Conservation (phyloP, 1,140 invertebrate genomes). For the Argopecten irradians region DNA sequence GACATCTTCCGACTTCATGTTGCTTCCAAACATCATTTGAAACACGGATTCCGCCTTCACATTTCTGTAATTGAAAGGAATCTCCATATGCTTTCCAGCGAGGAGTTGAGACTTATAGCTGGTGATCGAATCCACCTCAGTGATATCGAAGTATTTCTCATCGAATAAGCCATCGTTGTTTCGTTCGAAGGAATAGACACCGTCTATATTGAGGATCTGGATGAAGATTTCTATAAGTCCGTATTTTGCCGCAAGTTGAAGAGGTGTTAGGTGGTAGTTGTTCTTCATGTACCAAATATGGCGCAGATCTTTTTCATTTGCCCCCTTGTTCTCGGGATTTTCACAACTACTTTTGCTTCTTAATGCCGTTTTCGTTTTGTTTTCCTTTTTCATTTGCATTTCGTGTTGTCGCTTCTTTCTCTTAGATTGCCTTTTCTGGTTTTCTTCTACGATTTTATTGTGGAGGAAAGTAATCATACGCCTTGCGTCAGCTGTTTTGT, state of each 20-base stretch:
- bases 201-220: slow-evolving; percentile 58
- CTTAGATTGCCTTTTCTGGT: slow-evolving; percentile 18
- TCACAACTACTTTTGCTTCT: background rate
- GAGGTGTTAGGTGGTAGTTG: slow-evolving; percentile 49
- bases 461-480: slow-evolving; percentile 51
- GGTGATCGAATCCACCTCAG: slow-evolving; percentile 53
- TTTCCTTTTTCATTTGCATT: background rate
- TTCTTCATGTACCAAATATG: slow-evolving; percentile 63
- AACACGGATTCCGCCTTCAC: background rate
- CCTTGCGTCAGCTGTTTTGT: slow-evolving; percentile 51
- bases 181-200: slow-evolving; percentile 54
- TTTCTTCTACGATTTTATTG: slow-evolving; percentile 14
- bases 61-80: background rate
- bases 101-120: slow-evolving; percentile 24
- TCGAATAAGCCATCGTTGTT: slow-evolving; percentile 59
- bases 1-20: background rate
- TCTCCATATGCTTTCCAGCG: background rate
- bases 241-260: slow-evolving; percentile 57
- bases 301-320: slow-evolving; percentile 28
- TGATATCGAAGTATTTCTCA: slow-evolving; percentile 59
- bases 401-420: background rate
- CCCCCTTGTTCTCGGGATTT: background rate
- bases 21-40: background rate
- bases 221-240: slow-evolving; percentile 59
- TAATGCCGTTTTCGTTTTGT: background rate